Evolutionary conservation across 2,113 vertebrate genomes (phyloP).

Genomic region (Rousettus leschenaultii): DNA sequence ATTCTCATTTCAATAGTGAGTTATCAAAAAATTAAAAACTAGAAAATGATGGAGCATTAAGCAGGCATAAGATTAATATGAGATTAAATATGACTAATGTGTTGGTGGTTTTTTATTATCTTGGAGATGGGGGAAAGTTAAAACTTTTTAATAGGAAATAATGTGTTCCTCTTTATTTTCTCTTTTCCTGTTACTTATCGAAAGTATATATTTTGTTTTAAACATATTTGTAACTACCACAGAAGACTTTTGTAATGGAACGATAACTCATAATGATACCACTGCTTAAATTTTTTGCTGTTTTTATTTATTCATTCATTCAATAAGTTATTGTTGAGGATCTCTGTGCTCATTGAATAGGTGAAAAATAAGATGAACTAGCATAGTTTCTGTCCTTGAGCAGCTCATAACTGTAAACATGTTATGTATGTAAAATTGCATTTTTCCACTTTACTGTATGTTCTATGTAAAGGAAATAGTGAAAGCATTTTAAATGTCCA

Average conservation of each 20-base stretch:
- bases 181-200: not conserved
- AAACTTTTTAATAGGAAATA: not conserved
- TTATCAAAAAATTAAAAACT: not conserved
- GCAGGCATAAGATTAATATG: not conserved
- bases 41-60: not conserved
- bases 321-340: not conserved
- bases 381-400: not conserved
- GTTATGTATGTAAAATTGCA: not conserved
- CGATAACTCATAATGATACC: not conserved
- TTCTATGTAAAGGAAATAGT: not conserved
- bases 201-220: not conserved
- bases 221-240: not conserved
- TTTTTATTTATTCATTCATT: not conserved
- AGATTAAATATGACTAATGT: not conserved
- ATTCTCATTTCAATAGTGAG: not conserved
- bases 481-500: not conserved
- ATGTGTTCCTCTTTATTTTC: not conserved
- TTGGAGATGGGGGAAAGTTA: constrained; percentile 14
- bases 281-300: not conserved
- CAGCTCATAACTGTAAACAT: not conserved
- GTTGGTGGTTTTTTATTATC: not conserved
- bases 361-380: not conserved
- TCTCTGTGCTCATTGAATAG: not conserved
- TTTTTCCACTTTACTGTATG: not conserved
- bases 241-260: not conserved